Evolutionary conservation across 2,797 vertebrate species (phyloP), one percentile per base, ranked within the genome.

Genomic region (Silurus aristotelis): DNA sequence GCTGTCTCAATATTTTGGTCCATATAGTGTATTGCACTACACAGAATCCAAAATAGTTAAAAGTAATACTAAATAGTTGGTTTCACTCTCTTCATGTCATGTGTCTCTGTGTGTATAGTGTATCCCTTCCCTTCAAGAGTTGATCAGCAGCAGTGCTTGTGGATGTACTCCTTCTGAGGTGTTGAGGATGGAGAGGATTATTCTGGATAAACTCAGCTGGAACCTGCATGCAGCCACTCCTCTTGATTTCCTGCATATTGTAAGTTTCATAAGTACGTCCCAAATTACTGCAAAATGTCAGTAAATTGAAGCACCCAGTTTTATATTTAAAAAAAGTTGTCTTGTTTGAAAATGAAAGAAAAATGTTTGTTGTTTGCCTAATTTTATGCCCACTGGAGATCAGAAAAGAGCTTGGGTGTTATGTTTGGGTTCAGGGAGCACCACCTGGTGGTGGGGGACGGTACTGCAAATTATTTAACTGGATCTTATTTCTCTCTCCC

Each of bases 141-240:
- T 99, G 91, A 97, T 93, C 76, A 93, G 92, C 92, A 96, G 96
- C 87, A 99, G 98, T 93, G 93, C 93, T 87, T 99, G 98, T 92
- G 98, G 97, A 90, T 99, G 98, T 91, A 98, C 97, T 88, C 94
- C 96, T 27, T 96, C 98, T 83, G 98, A 99, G 92, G 97, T 99
- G 86, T 93, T 97, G 91, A 95, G 98, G 90, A 99, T 99, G 98
- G 98, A 99, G 94, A 96, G 95, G 93, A 97, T 99, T 89, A 93
- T 99, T 93, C 94, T 99, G 94, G 98, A 99, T 95, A 99, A 99
- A 90, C 93, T 99, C 89, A 95, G 96, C 93, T 99, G 98, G 98
- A 97, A 99, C 91, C 97, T 99, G 92, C 98, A 98, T 93, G 96
- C 94, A 17, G 95, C 97, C 86, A 99, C 98, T 0, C 95, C 98